Conservation (phyloP, 2,888 invertebrate species). For the Athalia rosae region DNA sequence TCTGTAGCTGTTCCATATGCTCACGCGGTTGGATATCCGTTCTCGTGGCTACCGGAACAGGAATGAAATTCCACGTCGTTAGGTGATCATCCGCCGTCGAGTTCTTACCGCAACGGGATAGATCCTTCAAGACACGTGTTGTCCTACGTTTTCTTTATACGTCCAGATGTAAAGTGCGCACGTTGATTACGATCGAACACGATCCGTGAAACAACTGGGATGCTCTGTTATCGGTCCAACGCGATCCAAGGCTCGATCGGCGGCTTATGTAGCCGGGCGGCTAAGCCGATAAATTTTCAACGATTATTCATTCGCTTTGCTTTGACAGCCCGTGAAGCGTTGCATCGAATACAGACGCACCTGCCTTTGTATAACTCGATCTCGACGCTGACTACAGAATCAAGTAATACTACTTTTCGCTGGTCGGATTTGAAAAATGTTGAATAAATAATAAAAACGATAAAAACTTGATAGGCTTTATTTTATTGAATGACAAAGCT, state of each 20-base stretch:
- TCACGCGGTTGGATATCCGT: background rate
- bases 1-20: background rate
- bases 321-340: slow-evolving; percentile 14
- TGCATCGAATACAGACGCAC: background rate
- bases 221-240: background rate
- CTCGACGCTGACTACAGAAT: no score
- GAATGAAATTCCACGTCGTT: no score
- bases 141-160: no score
- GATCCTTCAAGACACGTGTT: background rate
- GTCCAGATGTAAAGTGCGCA: background rate
- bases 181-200: background rate
- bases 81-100: background rate
- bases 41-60: no score
- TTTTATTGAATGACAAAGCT: no score
- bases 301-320: slow-evolving; percentile 11
- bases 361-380: no score
- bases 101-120: slow-evolving; percentile 2
- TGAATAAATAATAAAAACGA: no score
- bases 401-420: no score
- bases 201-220: background rate
- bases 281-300: slow-evolving; percentile 12
- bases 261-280: slow-evolving; percentile 16
- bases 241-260: background rate
- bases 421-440: no score
- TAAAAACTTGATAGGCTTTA: no score